Evolutionary conservation across 1,140 invertebrate species (phyloP), one percentile per base, ranked within the genome.

Genomic region (Coptotermes formosanus): DNA sequence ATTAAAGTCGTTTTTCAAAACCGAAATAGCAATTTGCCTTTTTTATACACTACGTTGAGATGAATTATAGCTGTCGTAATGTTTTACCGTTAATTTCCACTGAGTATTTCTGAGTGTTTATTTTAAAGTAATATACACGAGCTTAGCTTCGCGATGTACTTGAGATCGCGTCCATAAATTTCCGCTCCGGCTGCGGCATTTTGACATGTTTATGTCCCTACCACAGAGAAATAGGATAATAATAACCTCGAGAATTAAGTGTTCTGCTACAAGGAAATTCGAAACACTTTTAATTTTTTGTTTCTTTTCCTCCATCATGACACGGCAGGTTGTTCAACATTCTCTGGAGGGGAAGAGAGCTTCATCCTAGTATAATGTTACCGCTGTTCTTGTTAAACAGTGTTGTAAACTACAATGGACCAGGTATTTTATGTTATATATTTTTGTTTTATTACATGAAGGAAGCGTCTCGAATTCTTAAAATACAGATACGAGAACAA

Each of bases 1-100:
- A 75, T 75, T 75, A 75, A 75, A 75, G 64, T 75, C 64, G 64
- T 75, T 75, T 30, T 75, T 75, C 64, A 75, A 75, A 75, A 75
- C 64, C 64, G 64, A 75, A 75, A 75, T 75, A 14, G 64, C 64
- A 75, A 75, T 75, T 75, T 75, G n/a, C 25, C n/a, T 75, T 75
- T 75, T 64, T 64, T n/a, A n/a, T 75, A 75, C n/a, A 30, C 64
- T 30, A 30, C 30, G 64, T n/a, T 75, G 25, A 75, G 64, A 75
- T 75, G 64, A 75, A 75, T 30, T 30, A 75, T 30, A 30, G 64
- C 64, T 30, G 64, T 75, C 64, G 14, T 75, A n/a, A 75, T 75
- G 1, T 75, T 25, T 75, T 75, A 55, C 52, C 52, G 19, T 55
- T 55, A 55, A 55, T 55, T 55, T 55, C 52, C 52, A 55, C 64